phyloP scores from a whole-genome alignment of 2,113 vertebrate genomes.

The Etheostoma spectabile region DNA sequence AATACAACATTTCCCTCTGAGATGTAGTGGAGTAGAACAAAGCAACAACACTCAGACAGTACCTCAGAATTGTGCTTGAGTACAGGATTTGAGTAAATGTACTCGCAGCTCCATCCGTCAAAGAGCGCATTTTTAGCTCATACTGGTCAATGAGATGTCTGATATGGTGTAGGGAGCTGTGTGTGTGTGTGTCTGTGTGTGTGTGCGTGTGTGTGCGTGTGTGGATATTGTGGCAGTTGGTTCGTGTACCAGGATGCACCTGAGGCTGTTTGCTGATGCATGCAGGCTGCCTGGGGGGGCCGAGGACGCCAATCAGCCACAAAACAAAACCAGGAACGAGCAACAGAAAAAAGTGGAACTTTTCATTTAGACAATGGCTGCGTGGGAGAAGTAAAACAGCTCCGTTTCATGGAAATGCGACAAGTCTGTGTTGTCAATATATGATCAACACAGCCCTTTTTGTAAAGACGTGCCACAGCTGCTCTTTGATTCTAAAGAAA shows the following conservation, averaged over 20 bases:
- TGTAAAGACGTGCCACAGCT: not conserved
- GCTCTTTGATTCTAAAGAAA: not conserved
- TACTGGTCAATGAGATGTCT: not conserved
- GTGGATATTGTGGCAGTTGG: slow-evolving; percentile 63
- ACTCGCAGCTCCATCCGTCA: not conserved
- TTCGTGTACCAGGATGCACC: slow-evolving; percentile 57
- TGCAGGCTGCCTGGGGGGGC: slow-evolving; percentile 18
- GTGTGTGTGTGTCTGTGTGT: slow-evolving; percentile 6
- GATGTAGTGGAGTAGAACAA: too few species aligned
- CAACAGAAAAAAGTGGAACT: slow-evolving; percentile 70
- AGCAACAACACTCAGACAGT: too few species aligned
- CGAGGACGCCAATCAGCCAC: slow-evolving; percentile 13
- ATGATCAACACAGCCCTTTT: not conserved
- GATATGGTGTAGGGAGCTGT: too few species aligned
- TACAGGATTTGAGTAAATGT: too few species aligned
- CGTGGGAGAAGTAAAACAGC: slow-evolving; percentile 43
- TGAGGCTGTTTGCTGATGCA: slow-evolving; percentile 64
- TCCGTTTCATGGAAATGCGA: slow-evolving; percentile 29
- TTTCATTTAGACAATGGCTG: slow-evolving; percentile 56
- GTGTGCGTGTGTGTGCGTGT: slow-evolving; percentile 12
- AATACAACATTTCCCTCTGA: too few species aligned
- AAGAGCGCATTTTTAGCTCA: not conserved
- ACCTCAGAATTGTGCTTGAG: too few species aligned
- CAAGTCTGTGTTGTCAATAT: slow-evolving; percentile 4
- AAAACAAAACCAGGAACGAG: slow-evolving; percentile 68